Percentiles rank a stretch among this genome's conserved stretches.
Conservation (phyloP, 1,140 invertebrate species). For the Caenorhabditis briggsae region DNA sequence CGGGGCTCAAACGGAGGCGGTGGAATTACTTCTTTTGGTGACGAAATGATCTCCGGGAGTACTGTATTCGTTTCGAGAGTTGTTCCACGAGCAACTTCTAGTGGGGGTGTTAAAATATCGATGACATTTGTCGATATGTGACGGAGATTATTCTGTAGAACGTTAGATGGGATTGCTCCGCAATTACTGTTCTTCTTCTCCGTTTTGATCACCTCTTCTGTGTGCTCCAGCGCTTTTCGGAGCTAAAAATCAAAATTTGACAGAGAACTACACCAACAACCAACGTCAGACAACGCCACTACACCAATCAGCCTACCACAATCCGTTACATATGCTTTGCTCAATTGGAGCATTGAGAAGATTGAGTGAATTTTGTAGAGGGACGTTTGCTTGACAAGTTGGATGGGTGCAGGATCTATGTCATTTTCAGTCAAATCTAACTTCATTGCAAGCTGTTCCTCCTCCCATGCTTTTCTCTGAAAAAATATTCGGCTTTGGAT, state of each 20-base stretch:
- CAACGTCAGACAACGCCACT: constrained; percentile 92
- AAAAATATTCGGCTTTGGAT: not conserved
- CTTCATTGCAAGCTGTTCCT: constrained; percentile 81
- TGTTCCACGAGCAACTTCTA: constrained; percentile 48
- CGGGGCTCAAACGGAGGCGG: constrained; percentile 22
- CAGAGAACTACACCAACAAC: not conserved
- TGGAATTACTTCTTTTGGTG: constrained; percentile 29
- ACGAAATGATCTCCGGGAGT: constrained; percentile 26
- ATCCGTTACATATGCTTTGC: constrained; percentile 96
- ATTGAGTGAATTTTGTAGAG: constrained; percentile 94
- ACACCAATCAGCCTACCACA: constrained; percentile 95
- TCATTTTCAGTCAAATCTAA: constrained; percentile 90
- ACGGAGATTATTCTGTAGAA: not conserved
- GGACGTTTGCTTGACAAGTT: constrained; percentile 94
- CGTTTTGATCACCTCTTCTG: constrained; percentile 29
- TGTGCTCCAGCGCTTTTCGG: constrained; percentile 62
- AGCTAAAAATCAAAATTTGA: constrained; percentile 65
- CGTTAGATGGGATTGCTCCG: not conserved
- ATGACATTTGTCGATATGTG: constrained; percentile 34
- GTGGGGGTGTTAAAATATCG: constrained; percentile 57
- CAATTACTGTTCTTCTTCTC: constrained; percentile 25
- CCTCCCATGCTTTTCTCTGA: constrained; percentile 76
- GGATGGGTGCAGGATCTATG: constrained; percentile 98
- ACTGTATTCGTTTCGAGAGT: constrained; percentile 44
- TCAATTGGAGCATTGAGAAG: constrained; percentile 95